Evolutionary conservation across 2,113 vertebrate species (phyloP).

Genomic region (Ictalurus furcatus): DNA sequence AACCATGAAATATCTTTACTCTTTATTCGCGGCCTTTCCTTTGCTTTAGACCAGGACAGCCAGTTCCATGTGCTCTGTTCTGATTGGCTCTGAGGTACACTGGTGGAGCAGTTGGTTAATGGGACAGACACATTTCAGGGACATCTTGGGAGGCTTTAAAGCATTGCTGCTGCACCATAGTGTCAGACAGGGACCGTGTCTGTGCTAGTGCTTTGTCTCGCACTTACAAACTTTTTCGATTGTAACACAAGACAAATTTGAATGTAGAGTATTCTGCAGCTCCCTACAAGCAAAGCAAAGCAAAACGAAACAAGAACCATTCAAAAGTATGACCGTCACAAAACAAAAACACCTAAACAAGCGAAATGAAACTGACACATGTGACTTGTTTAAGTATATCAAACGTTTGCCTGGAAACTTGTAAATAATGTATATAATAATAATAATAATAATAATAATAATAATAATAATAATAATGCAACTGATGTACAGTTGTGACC

Average conservation of each 20-base stretch:
- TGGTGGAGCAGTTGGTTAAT: conserved; percentile 1
- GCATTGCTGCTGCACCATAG: conserved; percentile 57
- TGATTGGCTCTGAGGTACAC: conserved; percentile 8
- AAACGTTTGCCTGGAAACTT: conserved; percentile 66
- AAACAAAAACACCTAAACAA: conserved; percentile 46
- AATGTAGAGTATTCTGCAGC: conserved; percentile 86
- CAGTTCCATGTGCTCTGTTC: conserved; percentile 8
- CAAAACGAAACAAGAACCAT: conserved; percentile 38
- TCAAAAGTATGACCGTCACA: conserved; percentile 47
- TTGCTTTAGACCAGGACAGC: conserved; percentile 33
- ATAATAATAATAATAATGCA: conserved; percentile 55
- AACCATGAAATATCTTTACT: conserved; percentile 47
- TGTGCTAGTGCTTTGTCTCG: conserved; percentile 67
- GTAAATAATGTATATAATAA: conserved; percentile 64
- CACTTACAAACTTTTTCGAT: conserved; percentile 80
- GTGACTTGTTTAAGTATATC: conserved; percentile 67
- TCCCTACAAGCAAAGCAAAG: conserved; percentile 59
- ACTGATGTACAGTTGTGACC: conserved; percentile 58
- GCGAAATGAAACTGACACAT: conserved; percentile 48
- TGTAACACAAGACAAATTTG: conserved; percentile 92
- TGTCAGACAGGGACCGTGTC: conserved; percentile 36
- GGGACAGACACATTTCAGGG: conserved; percentile 46
- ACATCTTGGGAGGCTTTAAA: conserved; percentile 51
- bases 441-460: too few species aligned
- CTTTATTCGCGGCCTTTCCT: conserved; percentile 40